phyloP scores from a whole-genome alignment of 2,888 invertebrate species.

The Cantharis rufa region DNA sequence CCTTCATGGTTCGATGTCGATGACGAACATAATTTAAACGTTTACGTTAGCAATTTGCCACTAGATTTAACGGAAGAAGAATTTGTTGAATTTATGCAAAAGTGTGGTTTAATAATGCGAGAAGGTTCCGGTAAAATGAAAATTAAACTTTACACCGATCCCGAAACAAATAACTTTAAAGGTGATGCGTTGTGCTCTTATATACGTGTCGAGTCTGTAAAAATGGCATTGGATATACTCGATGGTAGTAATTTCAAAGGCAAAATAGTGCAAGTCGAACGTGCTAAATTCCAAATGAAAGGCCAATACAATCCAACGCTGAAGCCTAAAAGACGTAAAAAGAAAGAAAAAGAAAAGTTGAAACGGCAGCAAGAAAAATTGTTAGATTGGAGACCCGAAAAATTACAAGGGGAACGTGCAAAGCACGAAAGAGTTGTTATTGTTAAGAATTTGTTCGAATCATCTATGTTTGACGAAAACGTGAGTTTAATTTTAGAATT shows the following conservation, averaged over 20 bases:
- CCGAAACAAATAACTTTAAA: conserved; percentile 78
- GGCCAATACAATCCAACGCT: conserved; percentile 90
- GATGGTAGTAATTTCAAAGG: conserved; percentile 85
- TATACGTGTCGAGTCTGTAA: conserved; percentile 93
- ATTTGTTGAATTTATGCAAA: conserved; percentile 90
- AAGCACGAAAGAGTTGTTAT: conserved; percentile 92
- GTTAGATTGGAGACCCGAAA: conserved; percentile 97
- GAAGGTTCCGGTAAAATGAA: conserved; percentile 84
- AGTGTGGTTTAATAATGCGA: conserved; percentile 93
- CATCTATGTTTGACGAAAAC: conserved; percentile 86
- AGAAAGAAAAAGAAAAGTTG: conserved; percentile 86
- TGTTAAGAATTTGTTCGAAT: conserved; percentile 90
- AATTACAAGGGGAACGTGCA: conserved; percentile 79
- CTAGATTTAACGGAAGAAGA: conserved; percentile 85
- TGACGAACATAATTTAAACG: conserved; percentile 88
- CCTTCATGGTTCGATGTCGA: conserved; percentile 88
- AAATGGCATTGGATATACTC: conserved; percentile 86
- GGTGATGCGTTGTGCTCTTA: conserved; percentile 97
- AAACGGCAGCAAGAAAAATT: conserved; percentile 92
- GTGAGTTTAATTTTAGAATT: conserved; percentile 88
- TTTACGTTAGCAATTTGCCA: conserved; percentile 94
- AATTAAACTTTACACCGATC: conserved; percentile 88
- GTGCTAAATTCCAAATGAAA: conserved; percentile 93
- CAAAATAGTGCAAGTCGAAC: conserved; percentile 83
- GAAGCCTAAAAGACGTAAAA: conserved; percentile 88